These are phyloP conservation scores for Leiothrix lutea DNA, from an alignment of 2,113 vertebrate species.

Conservation along the genomic window DNA sequence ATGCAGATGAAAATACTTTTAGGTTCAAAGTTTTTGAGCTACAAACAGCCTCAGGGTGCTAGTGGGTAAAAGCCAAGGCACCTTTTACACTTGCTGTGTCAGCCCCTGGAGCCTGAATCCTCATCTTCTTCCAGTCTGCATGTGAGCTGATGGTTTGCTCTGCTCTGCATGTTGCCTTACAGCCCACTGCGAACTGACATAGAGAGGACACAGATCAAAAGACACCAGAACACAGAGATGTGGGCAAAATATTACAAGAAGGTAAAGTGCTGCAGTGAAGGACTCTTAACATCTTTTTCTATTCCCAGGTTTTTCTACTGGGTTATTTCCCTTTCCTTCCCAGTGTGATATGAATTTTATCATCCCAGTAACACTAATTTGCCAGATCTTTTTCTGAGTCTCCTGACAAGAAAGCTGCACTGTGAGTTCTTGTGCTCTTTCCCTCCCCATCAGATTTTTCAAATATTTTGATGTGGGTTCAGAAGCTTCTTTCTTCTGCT, in stretches of 20 bases:
- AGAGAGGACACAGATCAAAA: background rate
- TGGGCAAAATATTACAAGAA: background rate
- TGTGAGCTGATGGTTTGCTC: background rate
- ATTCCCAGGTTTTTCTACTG: background rate
- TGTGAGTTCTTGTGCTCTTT: background rate
- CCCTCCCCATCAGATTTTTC: background rate
- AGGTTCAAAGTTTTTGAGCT: background rate
- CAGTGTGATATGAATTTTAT: background rate
- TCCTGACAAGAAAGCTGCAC: background rate
- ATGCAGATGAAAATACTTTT: background rate
- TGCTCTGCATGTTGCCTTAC: accelerated
- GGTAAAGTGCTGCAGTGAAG: background rate
- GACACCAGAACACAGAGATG: background rate
- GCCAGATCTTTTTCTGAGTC: background rate
- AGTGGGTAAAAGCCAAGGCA: background rate
- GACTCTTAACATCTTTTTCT: background rate
- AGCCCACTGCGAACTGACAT: background rate
- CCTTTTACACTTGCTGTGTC: background rate
- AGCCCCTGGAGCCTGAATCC: background rate
- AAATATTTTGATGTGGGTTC: slow-evolving; percentile 5
- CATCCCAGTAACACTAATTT: background rate
- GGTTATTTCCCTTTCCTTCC: background rate
- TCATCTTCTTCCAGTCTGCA: background rate
- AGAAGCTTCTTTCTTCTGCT: slow-evolving; percentile 7
- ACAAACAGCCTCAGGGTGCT: background rate